A percentile compares a stretch with the other conserved stretches of the same genome.
phyloP scores from a whole-genome alignment of 2,797 vertebrate species.

The Avahi laniger region DNA sequence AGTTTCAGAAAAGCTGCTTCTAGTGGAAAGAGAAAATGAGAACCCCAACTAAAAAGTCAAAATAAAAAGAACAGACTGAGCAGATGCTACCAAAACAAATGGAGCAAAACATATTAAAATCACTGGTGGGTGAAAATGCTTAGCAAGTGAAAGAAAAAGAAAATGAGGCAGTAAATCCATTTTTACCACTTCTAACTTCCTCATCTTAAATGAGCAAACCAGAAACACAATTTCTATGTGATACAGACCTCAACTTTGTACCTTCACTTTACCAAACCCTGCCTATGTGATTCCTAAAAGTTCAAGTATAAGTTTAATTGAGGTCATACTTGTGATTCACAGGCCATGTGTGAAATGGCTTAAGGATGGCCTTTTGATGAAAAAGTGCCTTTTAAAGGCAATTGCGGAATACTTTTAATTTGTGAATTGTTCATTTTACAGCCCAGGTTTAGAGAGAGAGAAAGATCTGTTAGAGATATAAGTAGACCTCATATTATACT shows the following conservation, averaged over 20 bases:
- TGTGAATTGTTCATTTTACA: conserved; percentile 41
- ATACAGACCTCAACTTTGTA: conserved; percentile 21
- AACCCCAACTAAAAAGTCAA: conserved; percentile 62
- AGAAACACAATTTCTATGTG: background rate
- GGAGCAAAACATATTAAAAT: conserved; percentile 72
- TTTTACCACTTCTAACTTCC: conserved; percentile 46
- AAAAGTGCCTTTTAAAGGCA: conserved; percentile 43
- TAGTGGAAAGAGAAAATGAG: conserved; percentile 43
- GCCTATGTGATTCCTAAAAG: background rate
- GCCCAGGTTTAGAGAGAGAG: background rate
- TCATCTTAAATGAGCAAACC: conserved; percentile 63
- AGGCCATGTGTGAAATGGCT: conserved; percentile 8
- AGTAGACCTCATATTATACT: background rate
- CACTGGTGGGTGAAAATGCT: conserved; percentile 75
- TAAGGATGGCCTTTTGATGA: conserved; percentile 34
- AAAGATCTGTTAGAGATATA: background rate
- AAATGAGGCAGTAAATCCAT: conserved; percentile 61
- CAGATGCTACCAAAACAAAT: conserved; percentile 76
- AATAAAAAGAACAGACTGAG: conserved; percentile 61
- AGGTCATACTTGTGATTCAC: background rate
- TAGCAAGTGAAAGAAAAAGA: conserved; percentile 67
- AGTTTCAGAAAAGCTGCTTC: conserved; percentile 57
- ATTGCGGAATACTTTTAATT: background rate
- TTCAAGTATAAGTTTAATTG: conserved; percentile 51
- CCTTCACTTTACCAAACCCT: conserved; percentile 7